These are phyloP conservation scores for Caenorhabditis parvicauda DNA, from an alignment of 2,888 invertebrate genomes.

Conservation along the genomic window DNA sequence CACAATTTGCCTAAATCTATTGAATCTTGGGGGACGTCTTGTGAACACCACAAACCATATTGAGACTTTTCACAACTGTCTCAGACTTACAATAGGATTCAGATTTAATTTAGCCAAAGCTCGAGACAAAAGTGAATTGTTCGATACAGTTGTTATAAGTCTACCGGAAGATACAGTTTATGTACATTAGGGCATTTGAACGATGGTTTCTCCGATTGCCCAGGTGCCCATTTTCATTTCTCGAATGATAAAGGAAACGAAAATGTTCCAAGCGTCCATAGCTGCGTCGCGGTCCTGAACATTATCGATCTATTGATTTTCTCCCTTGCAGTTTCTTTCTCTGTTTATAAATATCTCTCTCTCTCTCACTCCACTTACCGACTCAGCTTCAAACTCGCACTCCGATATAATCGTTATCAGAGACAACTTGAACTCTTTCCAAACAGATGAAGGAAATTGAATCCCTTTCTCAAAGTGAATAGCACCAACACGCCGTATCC, in stretches of 20 bases:
- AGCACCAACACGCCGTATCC: constrained; percentile 49
- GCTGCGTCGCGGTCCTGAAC: constrained; percentile 49
- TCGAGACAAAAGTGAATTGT: no score
- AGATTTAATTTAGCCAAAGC: no score
- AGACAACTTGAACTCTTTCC: constrained; percentile 53
- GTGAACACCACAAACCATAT: no score
- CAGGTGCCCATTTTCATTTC: constrained; percentile 59
- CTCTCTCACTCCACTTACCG: no score
- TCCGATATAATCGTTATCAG: constrained; percentile 32
- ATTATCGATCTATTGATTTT: not conserved
- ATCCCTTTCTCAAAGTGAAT: constrained; percentile 52
- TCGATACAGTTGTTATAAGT: not conserved
- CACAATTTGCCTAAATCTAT: no score
- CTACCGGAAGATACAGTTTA: not conserved
- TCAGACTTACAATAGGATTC: no score
- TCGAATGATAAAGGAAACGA: constrained; percentile 55
- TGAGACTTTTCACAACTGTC: no score
- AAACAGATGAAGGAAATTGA: constrained; percentile 43
- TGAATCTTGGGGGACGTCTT: no score
- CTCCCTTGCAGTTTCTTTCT: not conserved
- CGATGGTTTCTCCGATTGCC: constrained; percentile 36
- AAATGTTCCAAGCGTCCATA: constrained; percentile 56
- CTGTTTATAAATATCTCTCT: not conserved
- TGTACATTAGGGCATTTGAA: constrained; percentile 15
- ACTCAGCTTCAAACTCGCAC: constrained; percentile 23